Base-by-base conservation (phyloP, 2,888 invertebrate species). In the Coelopa pilipes region DNA sequence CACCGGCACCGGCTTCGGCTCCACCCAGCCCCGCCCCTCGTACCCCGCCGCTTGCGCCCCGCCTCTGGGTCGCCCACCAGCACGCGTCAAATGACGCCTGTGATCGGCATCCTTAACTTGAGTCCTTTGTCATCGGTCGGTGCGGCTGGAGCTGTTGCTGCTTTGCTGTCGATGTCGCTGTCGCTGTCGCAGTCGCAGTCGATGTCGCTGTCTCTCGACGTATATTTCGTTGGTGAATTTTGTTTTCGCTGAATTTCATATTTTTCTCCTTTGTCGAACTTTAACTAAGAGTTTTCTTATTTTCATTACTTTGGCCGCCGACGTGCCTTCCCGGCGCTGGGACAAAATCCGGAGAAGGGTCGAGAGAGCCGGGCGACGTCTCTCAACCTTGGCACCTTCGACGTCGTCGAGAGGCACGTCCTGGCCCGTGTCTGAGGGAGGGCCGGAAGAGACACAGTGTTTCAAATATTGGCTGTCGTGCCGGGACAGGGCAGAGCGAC, bases 81-180 rank as follows among this genome's bases (percentile, higher is more conserved):
- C 57, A 19, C 17, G 57, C 57, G 21, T 2, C 57, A 12, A 57
- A 57, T 57, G 57, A 57, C 57, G 17, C 57, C 57, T 57, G 57
- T 57, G 57, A 57, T 57, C 57, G 21, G 57, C 57, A 19, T 57
- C 11, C 17, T n/a, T 55, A 19, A n/a, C 57, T n/a, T n/a, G 17
- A 11, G 57, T 57, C 12, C 21, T 57, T 57, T 57, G n/a, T 55
- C 12, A 5, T 10, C 57, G 34, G 34, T 2, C 57, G 21, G n/a
- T 55, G 55, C n/a, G n/a, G 2, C 34, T 34, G 53, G 1, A 3
- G 13, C 21, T 59, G 13, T 59, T 59, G 57, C 21, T 21, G 11
- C 13, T 3, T 12, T 59, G 13, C 19, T 59, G 57, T 12, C 11
- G 11, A 2, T 3, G 11, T 59, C 21, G 24, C 19, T 59, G 17